These are phyloP conservation scores for Pseudoips prasinana DNA, from an alignment of 2,888 invertebrate species.

Conservation along the genomic window DNA sequence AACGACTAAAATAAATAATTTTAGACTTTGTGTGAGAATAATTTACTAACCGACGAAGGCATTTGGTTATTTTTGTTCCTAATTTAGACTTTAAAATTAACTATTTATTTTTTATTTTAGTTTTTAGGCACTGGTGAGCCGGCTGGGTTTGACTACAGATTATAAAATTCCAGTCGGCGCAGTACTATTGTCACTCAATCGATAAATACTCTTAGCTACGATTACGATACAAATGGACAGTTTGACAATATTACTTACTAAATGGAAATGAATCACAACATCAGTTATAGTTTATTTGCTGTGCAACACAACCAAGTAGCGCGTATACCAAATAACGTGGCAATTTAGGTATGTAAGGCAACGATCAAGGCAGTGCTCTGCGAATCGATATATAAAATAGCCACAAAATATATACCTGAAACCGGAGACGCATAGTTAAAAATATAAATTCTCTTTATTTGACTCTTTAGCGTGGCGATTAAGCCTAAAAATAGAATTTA, in stretches of 20 bases:
- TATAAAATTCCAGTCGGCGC: constrained; percentile 17
- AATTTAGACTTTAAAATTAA: constrained; percentile 33
- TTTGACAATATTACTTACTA: constrained; percentile 23
- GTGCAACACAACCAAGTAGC: constrained; percentile 57
- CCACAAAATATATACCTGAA: constrained; percentile 13
- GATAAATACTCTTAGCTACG: constrained; percentile 26
- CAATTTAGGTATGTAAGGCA: constrained; percentile 59
- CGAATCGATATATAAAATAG: constrained; percentile 13
- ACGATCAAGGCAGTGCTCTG: constrained; percentile 54
- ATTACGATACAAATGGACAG: constrained; percentile 22
- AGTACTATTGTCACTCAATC: constrained; percentile 33
- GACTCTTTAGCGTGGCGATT: too few relatives aligned
- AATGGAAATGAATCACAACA: constrained; percentile 50
- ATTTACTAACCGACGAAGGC: constrained; percentile 44
- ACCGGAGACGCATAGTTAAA: neutral
- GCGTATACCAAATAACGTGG: constrained; percentile 41
- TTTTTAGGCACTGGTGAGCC: constrained; percentile 52
- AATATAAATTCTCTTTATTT: too few relatives aligned
- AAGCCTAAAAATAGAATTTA: too few relatives aligned
- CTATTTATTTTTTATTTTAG: constrained; percentile 33
- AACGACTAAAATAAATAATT: constrained; percentile 37
- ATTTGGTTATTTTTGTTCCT: constrained; percentile 36
- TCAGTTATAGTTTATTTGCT: constrained; percentile 43
- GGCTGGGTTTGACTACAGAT: constrained; percentile 23
- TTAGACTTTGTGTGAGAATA: constrained; percentile 34